Conservation (phyloP, 2,797 vertebrate species). For the Coendou prehensilis region DNA sequence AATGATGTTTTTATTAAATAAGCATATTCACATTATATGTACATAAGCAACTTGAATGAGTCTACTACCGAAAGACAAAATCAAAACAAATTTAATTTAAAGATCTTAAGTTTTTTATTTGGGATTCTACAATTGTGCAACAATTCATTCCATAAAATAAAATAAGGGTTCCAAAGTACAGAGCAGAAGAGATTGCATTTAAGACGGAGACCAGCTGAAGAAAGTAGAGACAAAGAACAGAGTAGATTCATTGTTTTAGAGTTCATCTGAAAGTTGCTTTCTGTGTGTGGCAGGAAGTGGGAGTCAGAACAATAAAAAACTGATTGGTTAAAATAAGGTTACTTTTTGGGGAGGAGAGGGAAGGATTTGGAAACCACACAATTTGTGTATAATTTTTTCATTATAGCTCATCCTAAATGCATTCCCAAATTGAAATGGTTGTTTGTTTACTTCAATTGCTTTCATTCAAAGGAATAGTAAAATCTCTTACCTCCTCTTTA, state of each 20-base stretch:
- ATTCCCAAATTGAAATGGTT: conserved; percentile 1
- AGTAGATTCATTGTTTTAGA: not conserved
- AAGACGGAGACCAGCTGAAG: not conserved
- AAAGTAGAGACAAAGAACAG: not conserved
- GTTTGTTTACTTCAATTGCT: not conserved
- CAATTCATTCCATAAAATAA: not conserved
- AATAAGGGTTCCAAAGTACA: not conserved
- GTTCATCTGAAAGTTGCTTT: not conserved
- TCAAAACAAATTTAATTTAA: not conserved
- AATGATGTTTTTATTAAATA: not conserved
- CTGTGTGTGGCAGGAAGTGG: not conserved
- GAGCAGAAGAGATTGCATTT: not conserved
- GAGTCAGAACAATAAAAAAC: not conserved
- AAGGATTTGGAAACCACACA: not conserved
- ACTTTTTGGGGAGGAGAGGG: not conserved
- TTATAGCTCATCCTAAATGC: conserved; percentile 35
- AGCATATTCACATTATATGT: not conserved
- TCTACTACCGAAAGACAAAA: not conserved
- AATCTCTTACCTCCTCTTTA: conserved; percentile 4
- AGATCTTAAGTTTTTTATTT: not conserved
- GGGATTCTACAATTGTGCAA: not conserved
- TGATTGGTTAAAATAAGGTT: not conserved
- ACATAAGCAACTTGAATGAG: not conserved
- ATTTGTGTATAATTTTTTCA: not conserved
- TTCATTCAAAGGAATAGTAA: not conserved